Conservation (phyloP, 2,113 vertebrate genomes). For the Chaetops frenatus region DNA sequence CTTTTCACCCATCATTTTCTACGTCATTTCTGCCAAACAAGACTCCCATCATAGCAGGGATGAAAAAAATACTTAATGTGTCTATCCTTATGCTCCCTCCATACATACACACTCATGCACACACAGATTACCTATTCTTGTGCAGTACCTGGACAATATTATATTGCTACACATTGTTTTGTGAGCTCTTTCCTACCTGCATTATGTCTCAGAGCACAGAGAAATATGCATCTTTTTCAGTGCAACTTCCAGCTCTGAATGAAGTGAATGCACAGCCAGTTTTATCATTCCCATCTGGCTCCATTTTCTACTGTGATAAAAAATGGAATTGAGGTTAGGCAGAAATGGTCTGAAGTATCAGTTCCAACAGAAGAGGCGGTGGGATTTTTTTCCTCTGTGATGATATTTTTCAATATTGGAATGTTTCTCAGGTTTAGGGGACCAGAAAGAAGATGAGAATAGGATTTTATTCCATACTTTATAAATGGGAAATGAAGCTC, state of each 20-base stretch:
- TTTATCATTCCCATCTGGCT: background rate
- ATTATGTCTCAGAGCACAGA: background rate
- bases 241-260: background rate
- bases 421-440: background rate
- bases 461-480: background rate
- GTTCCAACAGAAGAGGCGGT: background rate
- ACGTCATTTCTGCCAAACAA: background rate
- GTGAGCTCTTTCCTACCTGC: background rate
- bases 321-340: background rate
- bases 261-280: background rate
- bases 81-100: background rate
- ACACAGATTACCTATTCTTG: background rate
- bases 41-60: background rate
- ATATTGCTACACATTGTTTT: background rate
- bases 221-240: background rate
- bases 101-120: too few species aligned
- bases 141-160: background rate
- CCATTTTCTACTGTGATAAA: background rate
- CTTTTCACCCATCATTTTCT: background rate
- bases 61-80: background rate
- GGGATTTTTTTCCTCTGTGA: background rate
- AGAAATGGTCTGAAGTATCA: background rate
- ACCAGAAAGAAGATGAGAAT: background rate
- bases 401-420: background rate
- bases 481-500: background rate